These are phyloP conservation scores for Zaprionus nigranus DNA, from an alignment of 1,140 invertebrate genomes.

Conservation along the genomic window DNA sequence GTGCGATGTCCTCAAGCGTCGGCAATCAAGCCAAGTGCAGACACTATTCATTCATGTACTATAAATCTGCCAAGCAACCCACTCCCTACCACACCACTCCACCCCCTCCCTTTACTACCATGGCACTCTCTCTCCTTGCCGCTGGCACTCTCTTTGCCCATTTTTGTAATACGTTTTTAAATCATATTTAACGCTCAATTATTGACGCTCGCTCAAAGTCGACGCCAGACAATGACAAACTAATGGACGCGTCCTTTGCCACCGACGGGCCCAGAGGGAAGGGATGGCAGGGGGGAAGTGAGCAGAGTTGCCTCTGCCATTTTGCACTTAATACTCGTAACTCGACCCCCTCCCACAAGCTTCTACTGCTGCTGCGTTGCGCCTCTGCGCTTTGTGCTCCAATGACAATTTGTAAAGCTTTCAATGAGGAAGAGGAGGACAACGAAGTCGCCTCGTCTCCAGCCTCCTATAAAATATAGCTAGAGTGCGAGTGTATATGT, in stretches of 20 bases:
- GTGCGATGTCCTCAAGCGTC: conserved; percentile 18
- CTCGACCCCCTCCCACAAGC: conserved; percentile 23
- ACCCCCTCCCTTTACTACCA: not conserved
- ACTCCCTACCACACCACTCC: not conserved
- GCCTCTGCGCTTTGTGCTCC: conserved; percentile 41
- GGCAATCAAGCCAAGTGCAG: conserved; percentile 75
- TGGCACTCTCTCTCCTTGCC: not conserved
- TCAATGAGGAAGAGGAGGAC: conserved; percentile 53
- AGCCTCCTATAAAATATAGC: conserved; percentile 63
- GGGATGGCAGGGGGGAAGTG: not conserved
- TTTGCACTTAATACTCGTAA: conserved; percentile 71
- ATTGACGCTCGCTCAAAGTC: conserved; percentile 78
- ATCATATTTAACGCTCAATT: conserved; percentile 83
- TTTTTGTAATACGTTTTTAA: conserved; percentile 53
- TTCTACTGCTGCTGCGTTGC: conserved; percentile 18
- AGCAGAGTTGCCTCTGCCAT: conserved; percentile 45
- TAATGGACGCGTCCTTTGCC: conserved; percentile 55
- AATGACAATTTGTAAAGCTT: conserved; percentile 82
- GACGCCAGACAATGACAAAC: conserved; percentile 78
- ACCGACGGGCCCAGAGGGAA: not conserved
- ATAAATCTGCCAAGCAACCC: conserved; percentile 23
- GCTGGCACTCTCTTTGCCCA: not conserved
- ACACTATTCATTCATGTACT: conserved; percentile 32
- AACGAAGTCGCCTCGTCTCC: not conserved
- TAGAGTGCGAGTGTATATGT: not conserved